Evolutionary conservation across 2,113 vertebrate genomes (phyloP), one percentile per base, ranked within the genome.

Genomic region (Polypterus senegalus): DNA sequence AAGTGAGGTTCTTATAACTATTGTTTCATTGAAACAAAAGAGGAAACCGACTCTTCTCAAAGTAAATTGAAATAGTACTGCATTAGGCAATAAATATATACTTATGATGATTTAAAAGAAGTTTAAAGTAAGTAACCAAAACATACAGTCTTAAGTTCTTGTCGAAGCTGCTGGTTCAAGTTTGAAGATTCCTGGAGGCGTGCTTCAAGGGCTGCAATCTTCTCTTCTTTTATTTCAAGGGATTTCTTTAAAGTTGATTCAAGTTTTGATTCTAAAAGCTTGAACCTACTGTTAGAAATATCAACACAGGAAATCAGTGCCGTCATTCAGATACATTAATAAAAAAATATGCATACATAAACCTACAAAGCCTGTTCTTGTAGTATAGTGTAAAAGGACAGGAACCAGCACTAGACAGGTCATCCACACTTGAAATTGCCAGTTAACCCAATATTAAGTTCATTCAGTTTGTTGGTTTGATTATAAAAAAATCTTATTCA

Each of bases 221-320:
- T 99, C 83, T 99, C 94, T 81, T 93, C 92, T 77, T 97, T 98
- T 67, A 99, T 96, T 87, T 98, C 96, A 49, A 99, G 80, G 7
- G 94, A 93, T 53, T 92, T 96, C 72, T 97, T 99, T 61, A 98
- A 76, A 0, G 94, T 92, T 0, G 93, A 96, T 84, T 99, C 94
- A 71, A 99, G 82, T 73, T 91, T 95, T 55, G 89, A 92, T 81
- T 97, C 95, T 77, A 99, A 76, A 72, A 98, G 89, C 74, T 86
- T 94, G 72, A 92, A 99, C 70, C 93, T 97, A 71, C 75, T 80
- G 63, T 57, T 61, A 64, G 81, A 54, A 54, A n/a, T 9, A 9
- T 9, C n/a, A 54, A n/a, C n/a, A 9, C n/a, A n/a, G n/a, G n/a
- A 54, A n/a, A 9, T n/a, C 53, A 54, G 53, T 9, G 53, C 53